phyloP scores from a whole-genome alignment of 1,140 invertebrate genomes.

The Diprion similis region DNA sequence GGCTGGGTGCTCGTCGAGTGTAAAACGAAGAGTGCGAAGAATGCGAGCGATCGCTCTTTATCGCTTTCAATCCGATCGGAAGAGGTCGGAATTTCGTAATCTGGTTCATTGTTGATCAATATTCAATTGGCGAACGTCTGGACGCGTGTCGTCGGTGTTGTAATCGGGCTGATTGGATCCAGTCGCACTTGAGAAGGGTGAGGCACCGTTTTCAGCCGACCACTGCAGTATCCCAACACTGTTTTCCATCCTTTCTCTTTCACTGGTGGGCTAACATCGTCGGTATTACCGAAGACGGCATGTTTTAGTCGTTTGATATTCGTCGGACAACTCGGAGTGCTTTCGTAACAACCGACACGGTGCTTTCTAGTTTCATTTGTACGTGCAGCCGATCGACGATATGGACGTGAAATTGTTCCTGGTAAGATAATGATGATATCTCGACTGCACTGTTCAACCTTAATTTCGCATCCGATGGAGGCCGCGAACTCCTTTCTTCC shows the following conservation, averaged over 20 bases:
- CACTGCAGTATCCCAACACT: neutral
- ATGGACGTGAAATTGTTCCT: slow-evolving; percentile 9
- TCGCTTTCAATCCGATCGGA: neutral
- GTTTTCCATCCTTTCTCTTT: neutral
- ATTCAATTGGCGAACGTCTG: neutral
- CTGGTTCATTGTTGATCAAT: neutral
- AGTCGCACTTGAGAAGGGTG: neutral
- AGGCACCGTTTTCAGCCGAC: neutral
- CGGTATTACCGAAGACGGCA: neutral
- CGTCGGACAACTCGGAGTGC: neutral
- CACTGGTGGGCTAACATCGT: neutral
- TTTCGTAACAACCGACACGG: neutral
- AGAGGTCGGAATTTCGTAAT: neutral
- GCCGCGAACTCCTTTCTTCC: neutral
- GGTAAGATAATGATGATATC: neutral
- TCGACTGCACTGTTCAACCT: neutral
- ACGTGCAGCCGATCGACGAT: neutral
- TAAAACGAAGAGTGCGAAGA: neutral
- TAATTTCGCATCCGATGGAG: neutral
- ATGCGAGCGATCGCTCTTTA: neutral
- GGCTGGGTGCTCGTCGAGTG: neutral
- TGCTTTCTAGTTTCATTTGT: neutral
- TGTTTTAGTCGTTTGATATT: slow-evolving; percentile 8
- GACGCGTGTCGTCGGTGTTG: neutral
- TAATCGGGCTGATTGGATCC: neutral